These are phyloP conservation scores for Pseudomugil gertrudae DNA, from an alignment of 2,797 vertebrate genomes.

Conservation along the genomic window DNA sequence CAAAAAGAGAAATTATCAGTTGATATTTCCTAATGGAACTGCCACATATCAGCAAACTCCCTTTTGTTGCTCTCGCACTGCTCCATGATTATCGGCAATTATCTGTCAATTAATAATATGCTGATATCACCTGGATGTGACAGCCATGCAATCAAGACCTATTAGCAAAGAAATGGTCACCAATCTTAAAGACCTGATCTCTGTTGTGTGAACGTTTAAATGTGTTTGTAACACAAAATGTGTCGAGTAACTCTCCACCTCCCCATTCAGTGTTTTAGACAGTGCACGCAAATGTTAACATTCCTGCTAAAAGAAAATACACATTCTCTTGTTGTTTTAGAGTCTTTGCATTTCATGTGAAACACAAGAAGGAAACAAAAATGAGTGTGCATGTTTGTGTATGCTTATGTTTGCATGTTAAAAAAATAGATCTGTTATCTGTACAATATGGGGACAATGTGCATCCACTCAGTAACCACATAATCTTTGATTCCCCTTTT, in stretches of 20 bases:
- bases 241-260: slow-evolving; percentile 42
- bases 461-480: not conserved
- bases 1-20: slow-evolving; percentile 18
- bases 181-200: slow-evolving; percentile 68
- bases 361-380: not conserved
- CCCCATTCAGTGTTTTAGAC: too few relatives aligned
- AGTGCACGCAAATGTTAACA: not conserved
- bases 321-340: not conserved
- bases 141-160: slow-evolving; percentile 69
- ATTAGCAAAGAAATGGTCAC: slow-evolving; percentile 52
- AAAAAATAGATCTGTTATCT: too few relatives aligned
- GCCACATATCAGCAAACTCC: slow-evolving; percentile 25
- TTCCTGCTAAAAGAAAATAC: not conserved
- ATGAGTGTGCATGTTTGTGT: not conserved
- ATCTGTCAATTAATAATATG: slow-evolving; percentile 75
- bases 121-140: slow-evolving; percentile 74
- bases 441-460: not conserved
- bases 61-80: slow-evolving; percentile 63
- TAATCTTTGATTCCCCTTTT: too few relatives aligned
- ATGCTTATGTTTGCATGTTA: not conserved
- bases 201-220: slow-evolving; percentile 16
- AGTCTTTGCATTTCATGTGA: not conserved
- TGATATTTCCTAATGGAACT: slow-evolving; percentile 41
- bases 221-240: too few relatives aligned
- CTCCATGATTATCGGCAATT: slow-evolving; percentile 76